Percentiles rank a stretch among this genome's conserved stretches.
Evolutionary conservation across 2,888 invertebrate genomes (phyloP).

Genomic region (Trichopoda pennipes): DNA sequence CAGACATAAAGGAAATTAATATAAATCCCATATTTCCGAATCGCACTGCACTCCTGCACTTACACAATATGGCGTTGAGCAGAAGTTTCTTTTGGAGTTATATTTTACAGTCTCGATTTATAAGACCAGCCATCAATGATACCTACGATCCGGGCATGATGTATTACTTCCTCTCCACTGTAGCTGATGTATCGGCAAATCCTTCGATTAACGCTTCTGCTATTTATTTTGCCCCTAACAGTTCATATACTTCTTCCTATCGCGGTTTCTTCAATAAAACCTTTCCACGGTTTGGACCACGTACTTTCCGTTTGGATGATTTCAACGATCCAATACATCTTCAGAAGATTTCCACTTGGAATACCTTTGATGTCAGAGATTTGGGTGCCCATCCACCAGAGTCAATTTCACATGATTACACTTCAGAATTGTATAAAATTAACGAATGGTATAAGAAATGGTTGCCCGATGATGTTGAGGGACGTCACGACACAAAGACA

Average conservation of each 20-base stretch:
- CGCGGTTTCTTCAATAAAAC: slow-evolving; percentile 98
- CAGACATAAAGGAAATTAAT: slow-evolving; percentile 95
- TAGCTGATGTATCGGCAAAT: slow-evolving; percentile 97
- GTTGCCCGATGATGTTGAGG: slow-evolving; percentile 92
- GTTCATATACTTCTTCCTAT: slow-evolving; percentile 96
- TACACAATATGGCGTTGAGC: slow-evolving; percentile 98
- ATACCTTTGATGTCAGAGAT: slow-evolving; percentile 93
- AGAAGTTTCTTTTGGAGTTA: slow-evolving; percentile 98
- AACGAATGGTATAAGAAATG: slow-evolving; percentile 97
- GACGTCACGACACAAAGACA: slow-evolving; percentile 93
- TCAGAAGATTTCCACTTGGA: slow-evolving; percentile 96
- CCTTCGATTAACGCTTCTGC: slow-evolving; percentile 95
- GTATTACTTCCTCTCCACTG: slow-evolving; percentile 97
- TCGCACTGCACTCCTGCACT: slow-evolving; percentile 93
- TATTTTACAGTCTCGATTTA: slow-evolving; percentile 93
- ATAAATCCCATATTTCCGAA: slow-evolving; percentile 97
- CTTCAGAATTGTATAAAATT: slow-evolving; percentile 92
- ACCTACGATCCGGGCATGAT: slow-evolving; percentile 98
- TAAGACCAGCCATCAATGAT: slow-evolving; percentile 93
- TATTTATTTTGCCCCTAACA: slow-evolving; percentile 96
- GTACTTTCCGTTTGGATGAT: slow-evolving; percentile 94
- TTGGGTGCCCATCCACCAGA: slow-evolving; percentile 91
- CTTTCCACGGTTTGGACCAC: slow-evolving; percentile 95
- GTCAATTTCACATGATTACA: slow-evolving; percentile 92
- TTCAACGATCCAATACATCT: slow-evolving; percentile 98